A percentile compares a stretch with the other conserved stretches of the same genome.
These are phyloP conservation scores for Sicus ferrugineus DNA, from an alignment of 2,888 invertebrate genomes.

Conservation along the genomic window DNA sequence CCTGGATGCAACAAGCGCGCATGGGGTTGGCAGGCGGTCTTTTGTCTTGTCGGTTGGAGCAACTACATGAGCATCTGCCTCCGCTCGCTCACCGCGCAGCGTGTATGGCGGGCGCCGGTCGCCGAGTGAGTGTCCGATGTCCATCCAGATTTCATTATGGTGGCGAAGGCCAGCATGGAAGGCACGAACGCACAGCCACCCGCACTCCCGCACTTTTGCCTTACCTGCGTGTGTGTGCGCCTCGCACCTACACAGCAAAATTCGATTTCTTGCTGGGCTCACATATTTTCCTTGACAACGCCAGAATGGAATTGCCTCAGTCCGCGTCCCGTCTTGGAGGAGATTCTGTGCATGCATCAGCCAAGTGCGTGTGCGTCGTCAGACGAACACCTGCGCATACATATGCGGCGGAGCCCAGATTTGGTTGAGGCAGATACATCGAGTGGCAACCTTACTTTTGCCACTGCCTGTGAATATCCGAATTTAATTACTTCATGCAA, in stretches of 20 bases:
- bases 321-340: slow-evolving; percentile 39
- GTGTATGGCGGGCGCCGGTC: slow-evolving; percentile 31
- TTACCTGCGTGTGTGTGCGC: slow-evolving; percentile 29
- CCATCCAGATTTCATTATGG: slow-evolving; percentile 46
- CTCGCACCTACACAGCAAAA: slow-evolving; percentile 30
- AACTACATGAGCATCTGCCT: slow-evolving; percentile 26
- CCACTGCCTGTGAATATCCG: no score
- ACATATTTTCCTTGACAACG: slow-evolving; percentile 43
- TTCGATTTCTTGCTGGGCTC: slow-evolving; percentile 41
- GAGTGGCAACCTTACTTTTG: no score
- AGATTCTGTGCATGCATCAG: slow-evolving; percentile 14
- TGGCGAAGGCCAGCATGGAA: slow-evolving; percentile 38
- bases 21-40: slow-evolving; percentile 42
- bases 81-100: slow-evolving; percentile 27
- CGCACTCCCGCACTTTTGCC: slow-evolving; percentile 12
- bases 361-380: background rate
- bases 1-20: slow-evolving; percentile 45
- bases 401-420: no score
- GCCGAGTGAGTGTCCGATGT: slow-evolving; percentile 40
- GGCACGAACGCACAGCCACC: slow-evolving; percentile 15
- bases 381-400: no score
- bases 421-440: no score
- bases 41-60: slow-evolving; percentile 35
- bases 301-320: slow-evolving; percentile 37
- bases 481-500: no score